Percentiles rank a stretch among this genome's conserved stretches.
Conservation (phyloP, 2,888 invertebrate genomes). For the Mesopsocus fuscifrons region DNA sequence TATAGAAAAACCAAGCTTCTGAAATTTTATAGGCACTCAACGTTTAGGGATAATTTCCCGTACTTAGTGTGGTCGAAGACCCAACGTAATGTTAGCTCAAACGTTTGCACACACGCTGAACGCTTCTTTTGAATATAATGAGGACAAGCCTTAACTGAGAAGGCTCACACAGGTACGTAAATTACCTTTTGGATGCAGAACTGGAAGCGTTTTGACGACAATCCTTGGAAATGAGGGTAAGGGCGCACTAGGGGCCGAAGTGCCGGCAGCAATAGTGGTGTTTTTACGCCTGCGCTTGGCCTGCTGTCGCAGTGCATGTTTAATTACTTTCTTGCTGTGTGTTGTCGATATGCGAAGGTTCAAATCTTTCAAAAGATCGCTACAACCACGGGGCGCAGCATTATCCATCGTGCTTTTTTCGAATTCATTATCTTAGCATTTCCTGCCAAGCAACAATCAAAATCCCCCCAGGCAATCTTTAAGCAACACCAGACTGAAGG, state of each 20-base stretch:
- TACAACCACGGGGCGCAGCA: slow-evolving; percentile 9
- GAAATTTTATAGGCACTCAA: no score
- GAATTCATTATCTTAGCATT: background rate
- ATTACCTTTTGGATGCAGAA: slow-evolving; percentile 36
- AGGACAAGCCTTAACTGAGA: no score
- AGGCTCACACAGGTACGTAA: no score
- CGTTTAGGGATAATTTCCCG: no score
- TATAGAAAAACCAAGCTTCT: no score
- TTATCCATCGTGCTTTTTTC: background rate
- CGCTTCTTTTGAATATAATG: no score
- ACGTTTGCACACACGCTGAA: no score
- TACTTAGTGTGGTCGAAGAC: no score
- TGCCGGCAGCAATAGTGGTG: slow-evolving; percentile 42
- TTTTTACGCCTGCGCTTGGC: slow-evolving; percentile 65
- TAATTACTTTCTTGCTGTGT: slow-evolving; percentile 45
- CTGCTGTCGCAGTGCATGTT: slow-evolving; percentile 56
- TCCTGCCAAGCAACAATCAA: no score
- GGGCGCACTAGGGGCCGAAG: slow-evolving; percentile 34
- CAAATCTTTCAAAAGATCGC: slow-evolving; percentile 14
- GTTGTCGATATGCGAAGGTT: slow-evolving; percentile 17
- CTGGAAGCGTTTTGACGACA: slow-evolving; percentile 62
- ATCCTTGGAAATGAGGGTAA: slow-evolving; percentile 49
- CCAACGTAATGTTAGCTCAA: no score
- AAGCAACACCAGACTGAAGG: no score
- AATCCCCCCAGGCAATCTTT: no score